Conservation (phyloP, 2,888 invertebrate species). For the Lasius fuliginosus region DNA sequence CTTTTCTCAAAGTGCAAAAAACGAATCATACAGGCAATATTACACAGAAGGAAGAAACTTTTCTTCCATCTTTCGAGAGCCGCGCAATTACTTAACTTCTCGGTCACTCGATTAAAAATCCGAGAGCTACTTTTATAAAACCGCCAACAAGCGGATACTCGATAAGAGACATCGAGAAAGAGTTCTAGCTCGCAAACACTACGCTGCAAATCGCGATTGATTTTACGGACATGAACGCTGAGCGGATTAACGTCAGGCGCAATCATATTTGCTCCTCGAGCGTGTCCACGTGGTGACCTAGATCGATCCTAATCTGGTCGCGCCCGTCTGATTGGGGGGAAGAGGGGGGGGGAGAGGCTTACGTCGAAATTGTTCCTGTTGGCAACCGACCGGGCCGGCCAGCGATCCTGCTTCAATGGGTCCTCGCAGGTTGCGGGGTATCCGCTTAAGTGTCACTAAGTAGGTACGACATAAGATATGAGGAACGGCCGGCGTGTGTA, state of each 20-base stretch:
- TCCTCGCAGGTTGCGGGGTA: conserved; percentile 58
- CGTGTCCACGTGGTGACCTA: conserved; percentile 38
- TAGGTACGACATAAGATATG: conserved; percentile 65
- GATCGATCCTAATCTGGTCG: conserved; percentile 43
- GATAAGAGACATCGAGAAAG: conserved; percentile 12
- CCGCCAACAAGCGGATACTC: background rate
- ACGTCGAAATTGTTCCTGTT: conserved; percentile 66
- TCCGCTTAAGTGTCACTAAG: conserved; percentile 73
- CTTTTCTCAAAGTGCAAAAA: background rate
- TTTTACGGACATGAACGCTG: conserved; percentile 33
- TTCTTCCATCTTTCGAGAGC: background rate
- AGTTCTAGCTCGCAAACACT: conserved; percentile 30
- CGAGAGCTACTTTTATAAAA: background rate
- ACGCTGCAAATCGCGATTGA: conserved; percentile 36
- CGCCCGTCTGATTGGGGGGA: background rate
- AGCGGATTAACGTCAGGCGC: conserved; percentile 40
- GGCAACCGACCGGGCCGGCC: conserved; percentile 31
- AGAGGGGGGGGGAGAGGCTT: conserved; percentile 26
- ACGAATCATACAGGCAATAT: background rate
- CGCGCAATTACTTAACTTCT: conserved; percentile 24
- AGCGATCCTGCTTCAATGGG: background rate
- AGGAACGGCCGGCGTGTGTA: conserved; percentile 66
- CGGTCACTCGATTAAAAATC: background rate
- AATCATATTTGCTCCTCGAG: conserved; percentile 53
- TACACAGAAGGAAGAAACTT: background rate